phyloP scores from a whole-genome alignment of 2,888 invertebrate genomes.

The Eulithis prunata region DNA sequence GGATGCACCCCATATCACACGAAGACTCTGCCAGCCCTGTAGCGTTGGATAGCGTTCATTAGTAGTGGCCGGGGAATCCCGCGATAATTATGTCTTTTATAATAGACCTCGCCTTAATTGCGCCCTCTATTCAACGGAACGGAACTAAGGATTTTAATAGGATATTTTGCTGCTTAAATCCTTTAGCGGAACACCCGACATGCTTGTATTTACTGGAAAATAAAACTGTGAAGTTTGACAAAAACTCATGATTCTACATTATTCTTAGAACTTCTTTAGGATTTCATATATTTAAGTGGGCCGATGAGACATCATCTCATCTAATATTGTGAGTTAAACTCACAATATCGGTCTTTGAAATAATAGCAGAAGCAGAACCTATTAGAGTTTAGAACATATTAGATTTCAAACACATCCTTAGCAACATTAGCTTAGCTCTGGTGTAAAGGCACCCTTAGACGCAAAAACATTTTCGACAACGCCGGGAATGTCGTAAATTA shows the following conservation, averaged over 20 bases:
- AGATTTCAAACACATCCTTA: no score
- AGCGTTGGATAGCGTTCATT: conserved; percentile 41
- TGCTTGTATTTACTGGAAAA: neutral
- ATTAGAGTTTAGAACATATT: no score
- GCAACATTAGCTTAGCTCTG: no score
- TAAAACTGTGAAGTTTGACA: neutral
- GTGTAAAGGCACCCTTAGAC: neutral
- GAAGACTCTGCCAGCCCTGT: conserved; percentile 3
- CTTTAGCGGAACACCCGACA: conserved; percentile 8
- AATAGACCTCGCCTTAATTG: conserved; percentile 55
- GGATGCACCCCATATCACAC: neutral
- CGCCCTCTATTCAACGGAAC: conserved; percentile 41
- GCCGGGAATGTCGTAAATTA: neutral
- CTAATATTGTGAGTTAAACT: no score
- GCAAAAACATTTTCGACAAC: neutral
- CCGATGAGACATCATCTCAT: no score
- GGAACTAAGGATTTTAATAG: conserved; percentile 21
- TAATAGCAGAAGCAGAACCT: no score
- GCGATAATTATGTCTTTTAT: conserved; percentile 58
- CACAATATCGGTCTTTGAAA: no score
- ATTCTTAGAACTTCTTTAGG: no score
- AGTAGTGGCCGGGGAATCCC: conserved; percentile 41
- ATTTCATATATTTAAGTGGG: no score
- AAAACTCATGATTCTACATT: no score
- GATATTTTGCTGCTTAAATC: conserved; percentile 17